These are phyloP conservation scores for Gambusia holbrooki DNA, from an alignment of 2,113 vertebrate species.

Conservation along the genomic window DNA sequence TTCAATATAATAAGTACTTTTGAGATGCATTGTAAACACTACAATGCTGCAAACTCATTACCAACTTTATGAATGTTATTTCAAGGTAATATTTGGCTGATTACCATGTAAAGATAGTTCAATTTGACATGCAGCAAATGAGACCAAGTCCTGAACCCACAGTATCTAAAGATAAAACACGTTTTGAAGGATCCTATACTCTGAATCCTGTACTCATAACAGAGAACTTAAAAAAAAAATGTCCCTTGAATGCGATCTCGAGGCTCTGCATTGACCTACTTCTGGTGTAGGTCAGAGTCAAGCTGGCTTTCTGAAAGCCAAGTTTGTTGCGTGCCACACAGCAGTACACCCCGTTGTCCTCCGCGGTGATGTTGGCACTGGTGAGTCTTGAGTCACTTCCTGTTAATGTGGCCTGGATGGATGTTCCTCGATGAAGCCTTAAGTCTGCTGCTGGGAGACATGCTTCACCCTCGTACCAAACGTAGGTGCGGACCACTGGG, in stretches of 20 bases:
- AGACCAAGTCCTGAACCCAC: not conserved
- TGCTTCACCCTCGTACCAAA: constrained; percentile 57
- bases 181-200: not conserved
- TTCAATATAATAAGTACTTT: not conserved
- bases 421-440: constrained; percentile 27
- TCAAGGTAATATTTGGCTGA: not conserved
- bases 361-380: constrained; percentile 18
- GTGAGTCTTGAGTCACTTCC: constrained; percentile 28
- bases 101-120: not conserved
- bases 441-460: constrained; percentile 44
- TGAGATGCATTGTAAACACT: not conserved
- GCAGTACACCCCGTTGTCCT: constrained; percentile 53
- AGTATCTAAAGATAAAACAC: not conserved
- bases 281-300: constrained; percentile 4
- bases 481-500: constrained; percentile 57
- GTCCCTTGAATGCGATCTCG: too few species aligned
- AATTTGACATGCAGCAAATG: not conserved
- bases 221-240: not conserved
- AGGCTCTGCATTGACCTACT: constrained; percentile 18
- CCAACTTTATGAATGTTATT: not conserved
- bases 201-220: not conserved
- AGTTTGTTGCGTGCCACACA: constrained; percentile 66
- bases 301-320: constrained; percentile 49
- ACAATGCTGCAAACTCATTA: not conserved
- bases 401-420: not conserved